phyloP scores from a whole-genome alignment of 2,888 invertebrate genomes.

The Imbricaverruca yamaguchii region DNA sequence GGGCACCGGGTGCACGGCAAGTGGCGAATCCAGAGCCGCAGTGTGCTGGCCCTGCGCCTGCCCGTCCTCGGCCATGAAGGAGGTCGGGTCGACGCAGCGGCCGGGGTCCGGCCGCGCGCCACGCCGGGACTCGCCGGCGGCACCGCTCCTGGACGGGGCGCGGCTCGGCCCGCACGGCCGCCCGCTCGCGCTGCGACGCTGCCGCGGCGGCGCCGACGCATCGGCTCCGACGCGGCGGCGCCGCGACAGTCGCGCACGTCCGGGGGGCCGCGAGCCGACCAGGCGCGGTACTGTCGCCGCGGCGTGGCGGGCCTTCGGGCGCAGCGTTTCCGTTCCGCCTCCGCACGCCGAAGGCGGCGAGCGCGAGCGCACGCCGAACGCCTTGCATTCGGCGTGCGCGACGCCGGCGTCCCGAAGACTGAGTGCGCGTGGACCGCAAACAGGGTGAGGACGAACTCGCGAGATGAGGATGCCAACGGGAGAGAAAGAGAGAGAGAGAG shows the following conservation, averaged over 20 bases:
- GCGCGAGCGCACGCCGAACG: background rate
- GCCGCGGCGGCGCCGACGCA: background rate
- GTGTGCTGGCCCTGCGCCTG: background rate
- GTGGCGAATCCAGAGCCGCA: constrained; percentile 16
- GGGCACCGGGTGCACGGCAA: constrained; percentile 19
- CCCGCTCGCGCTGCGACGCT: background rate
- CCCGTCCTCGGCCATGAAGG: constrained; percentile 3
- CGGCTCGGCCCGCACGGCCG: background rate
- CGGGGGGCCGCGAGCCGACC: background rate
- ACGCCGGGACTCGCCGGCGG: no score
- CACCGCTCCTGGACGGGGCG: no score
- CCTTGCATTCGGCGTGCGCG: background rate
- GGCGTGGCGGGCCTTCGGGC: background rate
- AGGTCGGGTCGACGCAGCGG: background rate
- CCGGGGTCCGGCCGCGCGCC: background rate
- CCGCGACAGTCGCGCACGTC: background rate
- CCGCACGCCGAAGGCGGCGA: no score
- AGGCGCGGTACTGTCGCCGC: background rate
- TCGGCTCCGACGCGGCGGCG: background rate
- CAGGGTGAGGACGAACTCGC: background rate
- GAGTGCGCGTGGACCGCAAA: background rate
- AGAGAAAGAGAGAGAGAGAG: background rate
- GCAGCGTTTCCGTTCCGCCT: no score
- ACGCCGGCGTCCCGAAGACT: background rate
- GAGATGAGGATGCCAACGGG: no score